phyloP scores from a whole-genome alignment of 2,113 vertebrate species.

The Myrmophylax atrothorax region DNA sequence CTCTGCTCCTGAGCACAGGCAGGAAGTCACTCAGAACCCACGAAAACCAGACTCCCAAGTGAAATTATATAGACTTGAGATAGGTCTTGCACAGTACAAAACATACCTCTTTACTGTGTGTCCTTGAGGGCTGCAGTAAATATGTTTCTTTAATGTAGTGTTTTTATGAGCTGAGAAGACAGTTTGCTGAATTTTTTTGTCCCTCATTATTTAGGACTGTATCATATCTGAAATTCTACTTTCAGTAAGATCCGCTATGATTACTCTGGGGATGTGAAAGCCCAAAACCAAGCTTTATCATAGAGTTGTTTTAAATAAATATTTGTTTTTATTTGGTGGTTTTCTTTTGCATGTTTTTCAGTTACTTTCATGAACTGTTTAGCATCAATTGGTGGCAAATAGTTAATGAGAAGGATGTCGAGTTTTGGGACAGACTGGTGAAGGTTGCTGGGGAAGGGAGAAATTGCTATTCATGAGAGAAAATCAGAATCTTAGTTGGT shows the following conservation, averaged over 20 bases:
- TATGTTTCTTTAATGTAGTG: neutral
- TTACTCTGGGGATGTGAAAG: neutral
- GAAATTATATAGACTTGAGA: neutral
- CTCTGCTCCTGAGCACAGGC: neutral
- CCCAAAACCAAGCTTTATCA: neutral
- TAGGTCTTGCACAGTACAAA: neutral
- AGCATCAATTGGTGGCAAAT: neutral
- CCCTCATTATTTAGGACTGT: neutral
- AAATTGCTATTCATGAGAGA: neutral
- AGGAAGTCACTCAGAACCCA: neutral
- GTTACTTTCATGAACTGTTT: neutral
- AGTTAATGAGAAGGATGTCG: neutral
- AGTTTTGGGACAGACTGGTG: neutral
- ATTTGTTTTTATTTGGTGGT: neutral
- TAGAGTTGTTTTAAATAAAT: neutral
- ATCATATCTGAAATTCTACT: neutral
- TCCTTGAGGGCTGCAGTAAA: neutral
- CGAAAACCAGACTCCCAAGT: neutral
- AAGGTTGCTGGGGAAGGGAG: neutral
- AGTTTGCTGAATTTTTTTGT: neutral
- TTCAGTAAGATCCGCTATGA: neutral
- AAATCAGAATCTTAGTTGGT: neutral
- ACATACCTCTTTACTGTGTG: neutral
- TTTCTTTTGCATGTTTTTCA: neutral
- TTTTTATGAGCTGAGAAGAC: neutral